Evolutionary conservation across 2,888 invertebrate species (phyloP).

Genomic region (Cordilura impudica): DNA sequence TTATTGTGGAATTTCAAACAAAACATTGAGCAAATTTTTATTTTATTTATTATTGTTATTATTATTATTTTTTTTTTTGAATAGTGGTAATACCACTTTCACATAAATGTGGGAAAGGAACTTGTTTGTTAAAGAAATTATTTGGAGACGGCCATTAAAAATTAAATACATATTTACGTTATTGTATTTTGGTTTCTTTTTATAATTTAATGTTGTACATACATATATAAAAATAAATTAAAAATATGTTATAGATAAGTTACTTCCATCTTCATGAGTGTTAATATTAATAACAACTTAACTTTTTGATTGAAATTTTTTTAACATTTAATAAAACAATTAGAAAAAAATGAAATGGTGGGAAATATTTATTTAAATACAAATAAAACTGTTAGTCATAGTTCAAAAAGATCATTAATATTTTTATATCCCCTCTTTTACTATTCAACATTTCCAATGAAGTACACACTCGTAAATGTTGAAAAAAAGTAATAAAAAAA

Average conservation of each 20-base stretch:
- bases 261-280: not conserved
- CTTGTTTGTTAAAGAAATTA: slow-evolving; percentile 24
- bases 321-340: not conserved
- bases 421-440: not conserved
- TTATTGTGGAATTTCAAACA: not conserved
- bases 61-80: slow-evolving; percentile 4
- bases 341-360: not conserved
- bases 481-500: too few relatives aligned
- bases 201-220: not conserved
- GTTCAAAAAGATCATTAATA: not conserved
- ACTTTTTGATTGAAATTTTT: not conserved
- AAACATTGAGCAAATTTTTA: not conserved
- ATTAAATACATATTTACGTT: not conserved
- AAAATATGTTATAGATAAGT: not conserved
- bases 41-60: slow-evolving; percentile 15
- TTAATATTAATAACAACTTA: slow-evolving; percentile 26
- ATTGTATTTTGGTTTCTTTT: not conserved
- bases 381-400: not conserved
- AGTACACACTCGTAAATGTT: not conserved
- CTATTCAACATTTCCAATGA: not conserved
- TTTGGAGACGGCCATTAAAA: not conserved
- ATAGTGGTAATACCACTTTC: slow-evolving; percentile 61
- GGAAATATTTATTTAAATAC: not conserved
- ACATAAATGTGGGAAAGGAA: slow-evolving; percentile 39
- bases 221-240: too few relatives aligned